Percentiles rank a stretch among this genome's conserved stretches.
phyloP scores from a whole-genome alignment of 2,888 invertebrate species.

The Heliconius ethilla region DNA sequence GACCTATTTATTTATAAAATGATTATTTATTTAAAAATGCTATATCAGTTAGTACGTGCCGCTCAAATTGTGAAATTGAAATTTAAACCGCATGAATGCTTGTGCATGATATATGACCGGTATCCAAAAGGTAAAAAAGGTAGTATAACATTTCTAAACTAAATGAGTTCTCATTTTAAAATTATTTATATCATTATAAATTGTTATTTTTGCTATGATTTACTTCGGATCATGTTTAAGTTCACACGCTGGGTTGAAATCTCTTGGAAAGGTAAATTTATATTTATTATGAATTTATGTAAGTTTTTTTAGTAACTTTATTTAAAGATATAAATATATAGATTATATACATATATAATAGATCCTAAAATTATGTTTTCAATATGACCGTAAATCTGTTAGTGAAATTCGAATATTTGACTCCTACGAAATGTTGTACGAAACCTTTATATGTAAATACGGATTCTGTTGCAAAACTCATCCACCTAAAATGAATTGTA shows the following conservation, averaged over 20 bases:
- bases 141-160: too few species aligned
- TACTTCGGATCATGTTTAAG: too few species aligned
- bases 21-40: background rate
- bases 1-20: background rate
- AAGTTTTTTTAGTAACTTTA: too few species aligned
- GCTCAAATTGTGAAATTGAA: background rate
- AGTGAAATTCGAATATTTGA: background rate
- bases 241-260: too few species aligned
- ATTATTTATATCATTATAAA: too few species aligned
- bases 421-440: slow-evolving; percentile 10
- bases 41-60: background rate
- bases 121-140: background rate
- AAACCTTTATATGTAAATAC: slow-evolving; percentile 12
- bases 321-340: background rate
- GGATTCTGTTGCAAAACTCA: background rate
- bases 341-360: background rate
- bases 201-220: too few species aligned
- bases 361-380: background rate
- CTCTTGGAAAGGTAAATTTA: too few species aligned
- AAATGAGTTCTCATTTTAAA: too few species aligned
- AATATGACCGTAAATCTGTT: background rate
- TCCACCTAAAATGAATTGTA: background rate
- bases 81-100: background rate
- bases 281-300: too few species aligned
- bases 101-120: background rate